Evolutionary conservation across 2,113 vertebrate species (phyloP).

Genomic region (Elaphurus davidianus): DNA sequence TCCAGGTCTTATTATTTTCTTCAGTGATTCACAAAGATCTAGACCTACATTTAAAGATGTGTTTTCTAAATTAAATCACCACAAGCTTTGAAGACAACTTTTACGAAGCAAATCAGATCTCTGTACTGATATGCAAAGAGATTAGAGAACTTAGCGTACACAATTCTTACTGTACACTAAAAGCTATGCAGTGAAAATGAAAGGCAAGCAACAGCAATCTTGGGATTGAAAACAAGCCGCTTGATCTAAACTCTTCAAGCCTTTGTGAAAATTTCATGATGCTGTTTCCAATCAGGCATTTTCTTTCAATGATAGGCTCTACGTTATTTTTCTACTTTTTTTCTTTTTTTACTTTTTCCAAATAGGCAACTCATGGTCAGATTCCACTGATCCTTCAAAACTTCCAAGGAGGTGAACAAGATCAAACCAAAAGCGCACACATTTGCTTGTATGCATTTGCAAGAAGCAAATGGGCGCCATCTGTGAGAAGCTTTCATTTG

Average conservation of each 20-base stretch:
- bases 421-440: background rate
- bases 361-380: background rate
- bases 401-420: background rate
- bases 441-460: constrained; percentile 11
- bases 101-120: background rate
- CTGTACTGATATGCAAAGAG: background rate
- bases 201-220: background rate
- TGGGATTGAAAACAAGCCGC: background rate
- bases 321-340: background rate
- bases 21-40: background rate
- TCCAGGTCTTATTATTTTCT: background rate
- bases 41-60: background rate
- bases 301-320: background rate
- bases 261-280: background rate
- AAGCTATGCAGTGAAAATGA: background rate
- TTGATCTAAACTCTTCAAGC: background rate
- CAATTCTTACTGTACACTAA: background rate
- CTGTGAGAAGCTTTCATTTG: constrained; percentile 68
- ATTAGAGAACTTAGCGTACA: background rate
- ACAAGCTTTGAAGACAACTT: background rate
- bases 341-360: background rate
- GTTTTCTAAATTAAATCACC: background rate
- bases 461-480: constrained; percentile 57
- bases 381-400: constrained; percentile 22
- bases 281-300: background rate